phyloP scores from a whole-genome alignment of 2,888 invertebrate genomes.

The Copidosoma aretas region DNA sequence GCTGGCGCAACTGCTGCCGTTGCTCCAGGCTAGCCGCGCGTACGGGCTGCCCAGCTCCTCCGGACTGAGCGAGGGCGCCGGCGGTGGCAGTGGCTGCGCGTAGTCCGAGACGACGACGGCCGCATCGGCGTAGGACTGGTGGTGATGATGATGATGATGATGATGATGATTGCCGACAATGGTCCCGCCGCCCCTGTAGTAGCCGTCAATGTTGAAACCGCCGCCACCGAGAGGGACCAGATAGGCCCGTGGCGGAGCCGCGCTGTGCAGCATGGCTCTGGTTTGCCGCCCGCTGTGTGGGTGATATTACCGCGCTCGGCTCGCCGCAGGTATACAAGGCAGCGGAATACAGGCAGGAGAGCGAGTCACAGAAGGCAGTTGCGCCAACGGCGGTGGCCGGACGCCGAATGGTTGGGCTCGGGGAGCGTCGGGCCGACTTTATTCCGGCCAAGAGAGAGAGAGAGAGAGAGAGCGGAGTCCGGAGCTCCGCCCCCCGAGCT shows the following conservation, averaged over 20 bases:
- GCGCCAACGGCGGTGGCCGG: slow-evolving; percentile 53
- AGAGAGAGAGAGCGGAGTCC: no score
- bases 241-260: slow-evolving; percentile 54
- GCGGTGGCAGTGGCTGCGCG: slow-evolving; percentile 11
- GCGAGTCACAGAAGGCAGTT: background rate
- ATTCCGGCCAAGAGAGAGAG: slow-evolving; percentile 44
- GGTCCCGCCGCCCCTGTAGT: background rate
- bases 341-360: no score
- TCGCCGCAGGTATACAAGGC: no score
- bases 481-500: background rate
- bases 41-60: slow-evolving; percentile 32
- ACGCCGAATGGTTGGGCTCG: slow-evolving; percentile 55
- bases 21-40: slow-evolving; percentile 30
- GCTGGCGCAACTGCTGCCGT: slow-evolving; percentile 29
- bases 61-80: slow-evolving; percentile 34
- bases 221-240: slow-evolving; percentile 51
- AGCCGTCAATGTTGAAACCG: slow-evolving; percentile 49
- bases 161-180: slow-evolving; percentile 35
- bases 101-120: slow-evolving; percentile 25
- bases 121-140: no score
- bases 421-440: slow-evolving; percentile 45
- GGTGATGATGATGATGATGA: slow-evolving; percentile 43
- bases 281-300: no score
- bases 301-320: no score
- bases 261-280: slow-evolving; percentile 56